Evolutionary conservation across 2,113 vertebrate species (phyloP).

Genomic region (Panthera tigris): DNA sequence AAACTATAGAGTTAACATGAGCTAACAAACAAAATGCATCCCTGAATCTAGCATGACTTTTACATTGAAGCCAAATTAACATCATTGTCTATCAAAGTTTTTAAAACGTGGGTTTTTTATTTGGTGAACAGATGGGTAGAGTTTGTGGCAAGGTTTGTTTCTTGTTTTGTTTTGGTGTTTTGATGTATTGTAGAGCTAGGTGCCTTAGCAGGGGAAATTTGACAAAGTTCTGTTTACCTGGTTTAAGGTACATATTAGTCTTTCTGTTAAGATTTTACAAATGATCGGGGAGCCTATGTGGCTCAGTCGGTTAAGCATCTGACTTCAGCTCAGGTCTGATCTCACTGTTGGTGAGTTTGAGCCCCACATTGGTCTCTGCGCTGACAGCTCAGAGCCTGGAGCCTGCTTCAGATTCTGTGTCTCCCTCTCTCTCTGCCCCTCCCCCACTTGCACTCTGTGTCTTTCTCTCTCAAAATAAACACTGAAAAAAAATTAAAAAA

Average conservation of each 20-base stretch:
- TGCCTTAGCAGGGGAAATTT: background rate
- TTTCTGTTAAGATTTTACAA: background rate
- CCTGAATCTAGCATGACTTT: background rate
- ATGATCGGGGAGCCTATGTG: background rate
- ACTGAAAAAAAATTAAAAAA: too few species aligned
- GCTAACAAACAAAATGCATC: background rate
- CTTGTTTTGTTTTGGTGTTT: background rate
- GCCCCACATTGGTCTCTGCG: too few species aligned
- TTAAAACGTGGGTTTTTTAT: background rate
- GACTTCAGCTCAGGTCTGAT: too few species aligned
- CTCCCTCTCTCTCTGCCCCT: too few species aligned
- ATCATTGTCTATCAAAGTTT: background rate
- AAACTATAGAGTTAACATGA: background rate
- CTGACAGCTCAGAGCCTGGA: too few species aligned
- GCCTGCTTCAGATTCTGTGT: too few species aligned
- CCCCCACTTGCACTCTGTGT: too few species aligned
- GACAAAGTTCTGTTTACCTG: background rate
- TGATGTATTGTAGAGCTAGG: background rate
- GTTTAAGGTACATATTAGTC: background rate
- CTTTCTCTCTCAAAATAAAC: too few species aligned
- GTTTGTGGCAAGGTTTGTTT: background rate
- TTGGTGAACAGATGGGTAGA: background rate
- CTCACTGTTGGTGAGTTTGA: too few species aligned
- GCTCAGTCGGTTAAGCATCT: too few species aligned
- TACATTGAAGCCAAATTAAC: background rate